Percentiles rank a stretch among this genome's conserved stretches.
Conservation (phyloP, 2,797 vertebrate species). For the Salmo trutta region DNA sequence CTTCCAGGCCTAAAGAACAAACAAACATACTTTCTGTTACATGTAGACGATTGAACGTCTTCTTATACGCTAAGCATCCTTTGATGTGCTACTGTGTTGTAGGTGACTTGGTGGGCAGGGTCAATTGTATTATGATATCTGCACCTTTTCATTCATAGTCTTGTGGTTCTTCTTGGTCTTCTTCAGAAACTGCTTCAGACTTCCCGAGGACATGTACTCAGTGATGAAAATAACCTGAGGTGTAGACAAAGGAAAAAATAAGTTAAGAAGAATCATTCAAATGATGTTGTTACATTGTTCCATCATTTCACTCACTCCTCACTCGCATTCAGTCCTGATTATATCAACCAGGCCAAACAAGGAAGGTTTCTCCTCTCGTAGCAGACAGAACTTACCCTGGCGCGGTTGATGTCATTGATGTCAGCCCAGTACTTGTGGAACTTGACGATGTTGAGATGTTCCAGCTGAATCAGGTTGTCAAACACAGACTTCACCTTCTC, state of each 20-base stretch:
- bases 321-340: not conserved
- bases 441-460: constrained; percentile 90
- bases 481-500: constrained; percentile 89
- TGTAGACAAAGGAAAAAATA: not conserved
- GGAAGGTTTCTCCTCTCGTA: not conserved
- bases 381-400: constrained; percentile 75
- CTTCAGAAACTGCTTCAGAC: constrained; percentile 90
- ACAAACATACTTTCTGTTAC: no score
- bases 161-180: constrained; percentile 95
- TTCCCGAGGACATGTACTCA: constrained; percentile 92
- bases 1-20: constrained; percentile 88
- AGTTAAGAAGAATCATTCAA: not conserved
- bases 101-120: not conserved
- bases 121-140: not conserved
- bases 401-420: constrained; percentile 83
- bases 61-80: not conserved
- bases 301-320: not conserved
- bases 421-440: constrained; percentile 94
- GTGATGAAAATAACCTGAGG: constrained; percentile 90
- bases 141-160: constrained; percentile 92
- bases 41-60: no score
- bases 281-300: not conserved
- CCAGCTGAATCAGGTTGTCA: constrained; percentile 90
- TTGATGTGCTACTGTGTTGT: not conserved
- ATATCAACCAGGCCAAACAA: not conserved